Base-by-base conservation (phyloP, 2,113 vertebrate genomes). In the Opisthocomus hoazin region DNA sequence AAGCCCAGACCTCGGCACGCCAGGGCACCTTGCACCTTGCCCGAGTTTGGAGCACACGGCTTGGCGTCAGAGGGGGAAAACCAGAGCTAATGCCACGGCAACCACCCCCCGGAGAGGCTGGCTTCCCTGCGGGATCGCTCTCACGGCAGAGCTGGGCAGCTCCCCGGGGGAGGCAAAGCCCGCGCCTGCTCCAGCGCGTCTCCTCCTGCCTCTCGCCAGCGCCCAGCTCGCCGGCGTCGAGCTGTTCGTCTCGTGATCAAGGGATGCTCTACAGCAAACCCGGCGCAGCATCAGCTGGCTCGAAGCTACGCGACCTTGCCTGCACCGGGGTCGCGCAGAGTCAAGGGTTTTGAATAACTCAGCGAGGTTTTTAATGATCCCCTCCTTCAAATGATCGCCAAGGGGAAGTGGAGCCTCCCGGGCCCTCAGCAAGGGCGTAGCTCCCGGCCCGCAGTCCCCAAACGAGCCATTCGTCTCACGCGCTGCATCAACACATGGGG, bases 21-120 rank as follows among this genome's bases (percentile, higher is more conserved):
- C 3, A 2, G 37, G 37, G 19, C n/a, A 50, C 10, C 87, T 30
- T 22, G 45, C 39, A 4, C 56, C 56, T 30, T 11, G n/a, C 50
- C 34, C 51, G 6, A 20, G 37, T 13, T 32, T 27, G 21, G 45
- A 53, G 27, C 78, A 29, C 34, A 5, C 0, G 0, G 45, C 58
- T 73, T 39, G 15, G 39, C 0, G 0, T 29, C 1, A 51, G 15
- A 27, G 37, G 43, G 12, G n/a, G 19, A 43, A 64, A 34, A 43
- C 0, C 36, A 50, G 51, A 39, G 60, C 66, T 26, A 24, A 29
- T 14, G 16, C 9, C 11, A 0, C 4, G 48, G 54, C 2, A 39
- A 64, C 13, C 75, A 81, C 63, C 10, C 5, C 26, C 0, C 2
- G 54, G 75, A 84, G 43, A 51, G 27, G 36, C 16, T 43, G 43